A percentile compares a stretch with the other conserved stretches of the same genome.
These are phyloP conservation scores for Crotalus helleri DNA, from an alignment of 2,113 vertebrate genomes.

Conservation along the genomic window DNA sequence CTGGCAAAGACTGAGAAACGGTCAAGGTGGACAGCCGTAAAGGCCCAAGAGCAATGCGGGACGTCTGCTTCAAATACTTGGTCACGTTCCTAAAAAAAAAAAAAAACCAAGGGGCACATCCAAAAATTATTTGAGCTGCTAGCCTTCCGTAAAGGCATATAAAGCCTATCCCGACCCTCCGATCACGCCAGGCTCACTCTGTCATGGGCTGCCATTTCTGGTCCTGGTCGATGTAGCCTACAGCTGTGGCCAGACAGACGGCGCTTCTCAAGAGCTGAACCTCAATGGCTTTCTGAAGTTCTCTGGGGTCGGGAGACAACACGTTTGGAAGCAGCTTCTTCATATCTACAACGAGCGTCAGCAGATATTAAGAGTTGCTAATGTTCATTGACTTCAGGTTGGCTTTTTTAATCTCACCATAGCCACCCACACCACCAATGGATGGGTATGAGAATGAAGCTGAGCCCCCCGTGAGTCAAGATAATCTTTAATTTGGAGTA, in stretches of 20 bases:
- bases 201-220: conserved; percentile 78
- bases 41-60: conserved; percentile 87
- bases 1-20: conserved; percentile 83
- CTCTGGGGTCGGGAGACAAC: conserved; percentile 91
- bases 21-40: conserved; percentile 89
- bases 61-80: conserved; percentile 93
- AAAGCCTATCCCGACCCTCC: no score
- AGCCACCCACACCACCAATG: neutral
- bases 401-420: neutral
- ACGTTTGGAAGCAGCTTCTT: conserved; percentile 91
- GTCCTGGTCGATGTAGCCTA: conserved; percentile 79
- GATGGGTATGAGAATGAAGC: neutral
- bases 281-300: conserved; percentile 96
- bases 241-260: conserved; percentile 80
- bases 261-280: conserved; percentile 92
- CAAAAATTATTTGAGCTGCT: neutral
- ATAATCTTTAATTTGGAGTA: conserved; percentile 53
- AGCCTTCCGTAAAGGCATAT: neutral
- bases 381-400: neutral
- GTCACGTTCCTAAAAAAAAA: conserved; percentile 74
- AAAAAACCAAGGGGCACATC: conserved; percentile 5
- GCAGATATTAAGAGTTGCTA: conserved; percentile 14
- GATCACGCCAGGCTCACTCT: conserved; percentile 73
- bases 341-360: conserved; percentile 78
- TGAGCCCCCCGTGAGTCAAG: neutral